Base-by-base conservation (phyloP, 2,113 vertebrate genomes). In the Macquaria ambigua region DNA sequence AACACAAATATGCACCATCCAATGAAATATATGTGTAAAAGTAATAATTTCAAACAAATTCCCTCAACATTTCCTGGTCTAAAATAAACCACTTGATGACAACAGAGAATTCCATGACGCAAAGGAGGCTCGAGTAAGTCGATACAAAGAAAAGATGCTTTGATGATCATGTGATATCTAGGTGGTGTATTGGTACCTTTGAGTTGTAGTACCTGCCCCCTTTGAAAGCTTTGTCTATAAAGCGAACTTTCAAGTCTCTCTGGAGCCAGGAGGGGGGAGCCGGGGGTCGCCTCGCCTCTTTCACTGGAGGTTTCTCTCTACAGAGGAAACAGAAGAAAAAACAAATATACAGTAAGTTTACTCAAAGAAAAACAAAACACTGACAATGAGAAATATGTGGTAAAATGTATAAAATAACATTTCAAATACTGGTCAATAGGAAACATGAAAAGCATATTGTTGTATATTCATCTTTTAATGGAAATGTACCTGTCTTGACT, bases 141-240 rank as follows among this genome's bases (percentile, higher is more conserved):
- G 21, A 64, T 1, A 63, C 23, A 62, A n/a, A 39, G 37, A 28
- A 61, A 50, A 41, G 8, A 37, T 58, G 23, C 16, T n/a, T n/a
- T 41, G 4, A 8, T n/a, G 25, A 25, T 59, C 16, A 53, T 31
- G 62, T 4, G 12, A 18, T 67, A 48, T 61, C 10, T 70, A 2
- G 6, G 48, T 25, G n/a, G 23, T 0, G 6, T 3, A 43, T 61
- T 11, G 0, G 6, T 91, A 98, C 97, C 97, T 98, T 98, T 37
- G 95, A 96, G 89, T 97, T 98, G 93, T 98, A 98, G 91, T 97
- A 97, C 41, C 89, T 95, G n/a, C 97, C 97, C 4, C 95, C 96
- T 90, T 97, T 97, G 83, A 97, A 96, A 41, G 91, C 28, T 90
- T 95, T 97, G 93, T 98, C 96, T 80, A 98, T 95, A 58, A 98